These are phyloP conservation scores for Phyllotis vaccarum DNA, from an alignment of 2,797 vertebrate genomes.

Conservation along the genomic window DNA sequence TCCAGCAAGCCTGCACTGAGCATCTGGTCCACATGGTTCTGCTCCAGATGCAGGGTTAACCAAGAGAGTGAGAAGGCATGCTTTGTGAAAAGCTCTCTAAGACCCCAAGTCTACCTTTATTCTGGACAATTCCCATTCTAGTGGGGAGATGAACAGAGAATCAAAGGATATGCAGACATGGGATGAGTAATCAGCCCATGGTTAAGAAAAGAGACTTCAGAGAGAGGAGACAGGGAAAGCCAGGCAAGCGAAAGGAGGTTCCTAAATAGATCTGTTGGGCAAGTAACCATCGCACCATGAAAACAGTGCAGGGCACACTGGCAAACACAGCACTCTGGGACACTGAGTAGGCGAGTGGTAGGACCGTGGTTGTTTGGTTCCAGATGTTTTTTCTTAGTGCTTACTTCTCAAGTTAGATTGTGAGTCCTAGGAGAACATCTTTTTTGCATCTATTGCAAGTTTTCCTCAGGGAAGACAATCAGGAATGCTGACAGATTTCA, in stretches of 20 bases:
- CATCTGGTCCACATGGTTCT: neutral
- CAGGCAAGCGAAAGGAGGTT: neutral
- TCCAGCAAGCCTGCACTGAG: neutral
- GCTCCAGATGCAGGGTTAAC: neutral
- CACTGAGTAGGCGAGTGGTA: neutral
- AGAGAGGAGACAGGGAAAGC: neutral
- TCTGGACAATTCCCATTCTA: neutral
- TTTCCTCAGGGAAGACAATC: neutral
- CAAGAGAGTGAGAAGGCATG: neutral
- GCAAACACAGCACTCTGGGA: neutral
- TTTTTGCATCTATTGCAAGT: neutral
- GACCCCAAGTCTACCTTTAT: neutral
- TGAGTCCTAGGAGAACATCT: neutral
- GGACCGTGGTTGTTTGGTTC: neutral
- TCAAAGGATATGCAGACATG: neutral
- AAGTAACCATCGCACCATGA: neutral
- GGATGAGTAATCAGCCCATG: neutral
- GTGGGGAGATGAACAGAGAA: neutral
- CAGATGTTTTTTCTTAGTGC: neutral
- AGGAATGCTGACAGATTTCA: neutral
- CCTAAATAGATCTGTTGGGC: neutral
- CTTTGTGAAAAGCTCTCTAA: neutral
- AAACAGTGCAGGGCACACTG: neutral
- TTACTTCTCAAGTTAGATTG: neutral
- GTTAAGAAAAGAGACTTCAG: neutral